Evolutionary conservation across 1,140 invertebrate species (phyloP), one percentile per base, ranked within the genome.

Genomic region (Ceratina calcarata): DNA sequence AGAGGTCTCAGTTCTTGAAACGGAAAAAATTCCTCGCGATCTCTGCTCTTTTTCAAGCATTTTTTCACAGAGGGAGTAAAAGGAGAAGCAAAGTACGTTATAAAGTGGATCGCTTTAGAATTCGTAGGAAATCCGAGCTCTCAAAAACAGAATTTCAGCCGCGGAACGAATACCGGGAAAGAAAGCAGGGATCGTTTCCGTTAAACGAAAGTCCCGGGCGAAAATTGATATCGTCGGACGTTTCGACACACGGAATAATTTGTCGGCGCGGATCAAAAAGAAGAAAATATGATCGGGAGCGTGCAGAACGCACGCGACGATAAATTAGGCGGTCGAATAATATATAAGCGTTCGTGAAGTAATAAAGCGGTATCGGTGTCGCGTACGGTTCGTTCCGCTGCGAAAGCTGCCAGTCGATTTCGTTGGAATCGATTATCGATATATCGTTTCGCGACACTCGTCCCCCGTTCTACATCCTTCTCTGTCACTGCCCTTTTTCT

Each of bases 371-470:
- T 76, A 74, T 58, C 76, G 83, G 66, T 86, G 81, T 76, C 73
- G 71, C 32, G 55, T 45, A 45, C 37, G 37, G 37, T 45, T 57
- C 67, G 62, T 37, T 37, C 60, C 22, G 61, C 61, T 58, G 45
- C 76, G 60, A 78, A 45, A 62, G 32, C 62, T 73, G 53, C 69
- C 74, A 75, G 68, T 74, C 71, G 73, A 86, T 86, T 70, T 78
- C 69, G 22, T 22, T 60, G 65, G 80, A 70, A 86, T 86, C 85
- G 84, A 86, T 86, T 86, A 83, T 70, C 84, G 77, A 86, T 86
- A 82, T 83, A 83, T 86, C 73, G 51, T 24, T 15, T 7, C n/a
- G 55, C 32, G 51, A 45, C 53, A 12, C 49, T 20, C 16, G 22
- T 57, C 16, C 20, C 20, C 60, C 49, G 37, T 60, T n/a, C 16